phyloP scores from a whole-genome alignment of 2,797 vertebrate species.

The Eurystomus glaucurus region DNA sequence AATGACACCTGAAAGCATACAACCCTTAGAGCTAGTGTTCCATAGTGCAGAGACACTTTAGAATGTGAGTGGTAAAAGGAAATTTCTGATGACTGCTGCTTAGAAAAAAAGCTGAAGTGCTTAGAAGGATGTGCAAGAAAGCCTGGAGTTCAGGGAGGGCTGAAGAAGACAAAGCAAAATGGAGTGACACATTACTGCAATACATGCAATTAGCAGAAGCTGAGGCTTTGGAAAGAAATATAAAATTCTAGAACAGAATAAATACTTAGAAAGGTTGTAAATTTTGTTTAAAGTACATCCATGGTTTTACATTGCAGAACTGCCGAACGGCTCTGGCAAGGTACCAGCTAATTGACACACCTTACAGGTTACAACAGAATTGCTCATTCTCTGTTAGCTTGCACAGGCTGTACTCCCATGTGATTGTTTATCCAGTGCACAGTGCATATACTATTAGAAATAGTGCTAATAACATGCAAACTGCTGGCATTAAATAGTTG shows the following conservation, averaged over 20 bases:
- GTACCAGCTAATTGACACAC: not conserved
- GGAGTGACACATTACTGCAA: not conserved
- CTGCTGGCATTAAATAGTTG: not conserved
- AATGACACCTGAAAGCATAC: not conserved
- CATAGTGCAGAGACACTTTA: not conserved
- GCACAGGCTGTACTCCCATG: not conserved
- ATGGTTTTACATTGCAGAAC: not conserved
- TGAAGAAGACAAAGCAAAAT: not conserved
- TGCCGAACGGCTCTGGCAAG: not conserved
- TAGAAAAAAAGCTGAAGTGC: not conserved
- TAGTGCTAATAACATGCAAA: not conserved
- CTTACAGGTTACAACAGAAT: not conserved
- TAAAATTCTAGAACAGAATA: not conserved
- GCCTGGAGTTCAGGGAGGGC: not conserved
- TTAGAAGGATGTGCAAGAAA: not conserved
- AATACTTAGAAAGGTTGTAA: not conserved
- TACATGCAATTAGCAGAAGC: not conserved
- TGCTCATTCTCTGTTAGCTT: not conserved
- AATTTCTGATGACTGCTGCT: not conserved
- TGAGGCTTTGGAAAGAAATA: not conserved
- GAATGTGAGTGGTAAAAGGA: not conserved
- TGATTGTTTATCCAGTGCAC: not conserved
- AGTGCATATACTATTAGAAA: not conserved
- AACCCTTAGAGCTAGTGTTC: not conserved
- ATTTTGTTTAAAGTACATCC: not conserved